Percentiles rank a stretch among this genome's conserved stretches.
Evolutionary conservation across 1,140 invertebrate genomes (phyloP).

Genomic region (Apolygus lucorum): DNA sequence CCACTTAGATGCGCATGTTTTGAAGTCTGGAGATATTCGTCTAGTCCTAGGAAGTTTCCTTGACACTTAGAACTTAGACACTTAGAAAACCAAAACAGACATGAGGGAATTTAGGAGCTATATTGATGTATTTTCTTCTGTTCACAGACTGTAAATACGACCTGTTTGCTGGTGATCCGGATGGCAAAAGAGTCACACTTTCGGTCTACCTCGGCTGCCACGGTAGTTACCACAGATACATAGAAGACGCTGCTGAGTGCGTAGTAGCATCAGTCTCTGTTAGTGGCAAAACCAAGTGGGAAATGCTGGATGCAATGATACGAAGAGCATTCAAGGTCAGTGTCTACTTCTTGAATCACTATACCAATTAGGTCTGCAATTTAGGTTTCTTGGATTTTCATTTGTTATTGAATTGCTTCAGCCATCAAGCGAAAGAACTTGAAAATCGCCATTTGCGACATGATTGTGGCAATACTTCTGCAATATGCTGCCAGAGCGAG

Average conservation of each 20-base stretch:
- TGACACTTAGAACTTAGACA: too few species aligned
- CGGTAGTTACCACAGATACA: slow-evolving; percentile 63
- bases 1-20: too few species aligned
- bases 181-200: slow-evolving; percentile 75
- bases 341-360: slow-evolving; percentile 4
- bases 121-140: background rate
- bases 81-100: too few species aligned
- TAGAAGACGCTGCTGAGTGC: slow-evolving; percentile 50
- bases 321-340: slow-evolving; percentile 76
- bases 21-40: too few species aligned
- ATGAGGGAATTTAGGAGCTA: too few species aligned
- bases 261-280: slow-evolving; percentile 82
- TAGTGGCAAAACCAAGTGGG: slow-evolving; percentile 89
- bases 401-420: too few species aligned
- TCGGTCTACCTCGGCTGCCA: slow-evolving; percentile 74
- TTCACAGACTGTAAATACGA: slow-evolving; percentile 32
- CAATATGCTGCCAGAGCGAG: too few species aligned
- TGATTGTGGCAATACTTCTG: background rate
- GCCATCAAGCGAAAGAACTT: too few species aligned
- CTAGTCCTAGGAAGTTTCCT: too few species aligned
- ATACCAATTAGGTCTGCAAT: too few species aligned
- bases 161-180: slow-evolving; percentile 48
- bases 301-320: slow-evolving; percentile 82
- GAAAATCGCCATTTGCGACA: too few species aligned
- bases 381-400: too few species aligned